Evolutionary conservation across 2,113 vertebrate genomes (phyloP).

Genomic region (Colaptes auratus): DNA sequence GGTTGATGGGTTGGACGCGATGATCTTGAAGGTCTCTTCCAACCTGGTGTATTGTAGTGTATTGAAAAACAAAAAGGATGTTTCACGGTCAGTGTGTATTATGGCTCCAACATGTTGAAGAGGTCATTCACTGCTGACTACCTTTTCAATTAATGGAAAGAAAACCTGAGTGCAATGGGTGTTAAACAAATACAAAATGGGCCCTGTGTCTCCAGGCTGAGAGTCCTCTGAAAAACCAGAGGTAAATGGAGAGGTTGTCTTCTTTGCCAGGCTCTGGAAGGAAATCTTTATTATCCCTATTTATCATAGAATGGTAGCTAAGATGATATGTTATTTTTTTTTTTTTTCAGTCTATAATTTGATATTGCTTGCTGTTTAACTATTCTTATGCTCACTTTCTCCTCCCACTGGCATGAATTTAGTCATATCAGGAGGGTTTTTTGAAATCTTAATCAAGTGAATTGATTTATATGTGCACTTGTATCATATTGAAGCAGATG

Average conservation of each 20-base stretch:
- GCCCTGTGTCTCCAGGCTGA: background rate
- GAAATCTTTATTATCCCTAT: background rate
- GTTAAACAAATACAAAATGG: background rate
- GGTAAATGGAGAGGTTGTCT: rapidly evolving
- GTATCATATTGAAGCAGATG: background rate
- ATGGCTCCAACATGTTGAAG: rapidly evolving
- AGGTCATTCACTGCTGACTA: rapidly evolving
- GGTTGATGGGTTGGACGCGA: no score
- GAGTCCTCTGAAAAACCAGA: background rate
- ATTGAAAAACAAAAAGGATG: no score
- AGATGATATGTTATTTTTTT: background rate
- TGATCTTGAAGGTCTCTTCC: no score
- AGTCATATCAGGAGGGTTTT: background rate
- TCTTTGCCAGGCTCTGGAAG: background rate
- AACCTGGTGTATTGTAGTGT: no score
- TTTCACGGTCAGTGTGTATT: rapidly evolving
- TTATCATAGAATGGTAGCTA: background rate
- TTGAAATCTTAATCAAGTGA: background rate
- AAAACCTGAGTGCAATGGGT: background rate
- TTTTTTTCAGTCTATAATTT: background rate
- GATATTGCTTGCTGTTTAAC: background rate
- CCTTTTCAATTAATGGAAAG: background rate
- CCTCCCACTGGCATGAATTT: background rate
- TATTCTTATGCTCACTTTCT: background rate
- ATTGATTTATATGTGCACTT: background rate